Percentiles rank a stretch among this genome's conserved stretches.
Evolutionary conservation across 1,140 invertebrate genomes (phyloP).

Genomic region (Lethrus apterus): DNA sequence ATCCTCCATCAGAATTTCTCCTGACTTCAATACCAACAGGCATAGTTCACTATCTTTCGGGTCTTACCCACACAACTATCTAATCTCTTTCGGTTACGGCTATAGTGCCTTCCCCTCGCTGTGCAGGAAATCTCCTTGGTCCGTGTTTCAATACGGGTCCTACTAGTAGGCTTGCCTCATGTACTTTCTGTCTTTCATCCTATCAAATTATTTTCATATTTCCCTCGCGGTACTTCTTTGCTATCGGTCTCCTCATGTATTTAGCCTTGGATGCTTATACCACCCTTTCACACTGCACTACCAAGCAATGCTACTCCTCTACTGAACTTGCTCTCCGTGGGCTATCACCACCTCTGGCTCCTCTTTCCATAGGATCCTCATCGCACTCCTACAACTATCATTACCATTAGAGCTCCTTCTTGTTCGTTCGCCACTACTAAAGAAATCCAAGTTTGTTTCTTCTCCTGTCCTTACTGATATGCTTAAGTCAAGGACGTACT

Average conservation of each 20-base stretch:
- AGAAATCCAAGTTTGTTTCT: constrained; percentile 83
- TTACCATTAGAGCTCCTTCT: constrained; percentile 71
- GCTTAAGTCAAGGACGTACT: constrained; percentile 77
- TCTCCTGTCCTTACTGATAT: constrained; percentile 89
- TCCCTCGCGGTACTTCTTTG: constrained; percentile 86
- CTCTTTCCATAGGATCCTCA: constrained; percentile 39
- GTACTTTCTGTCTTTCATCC: constrained; percentile 81
- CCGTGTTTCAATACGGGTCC: constrained; percentile 91
- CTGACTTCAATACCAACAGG: constrained; percentile 77
- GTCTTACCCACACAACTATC: constrained; percentile 50
- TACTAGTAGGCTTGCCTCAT: constrained; percentile 67
- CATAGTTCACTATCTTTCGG: constrained; percentile 88
- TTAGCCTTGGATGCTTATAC: constrained; percentile 83
- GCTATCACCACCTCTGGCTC: constrained; percentile 67
- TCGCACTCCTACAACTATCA: constrained; percentile 61
- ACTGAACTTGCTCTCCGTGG: constrained; percentile 66
- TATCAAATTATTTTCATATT: constrained; percentile 87
- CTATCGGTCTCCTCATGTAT: constrained; percentile 80
- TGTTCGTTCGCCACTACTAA: constrained; percentile 81
- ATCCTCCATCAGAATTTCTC: constrained; percentile 80
- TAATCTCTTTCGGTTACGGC: constrained; percentile 46
- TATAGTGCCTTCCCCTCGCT: constrained; percentile 63
- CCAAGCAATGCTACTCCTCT: constrained; percentile 76
- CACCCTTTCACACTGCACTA: no score
- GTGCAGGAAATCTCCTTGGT: constrained; percentile 84